These are phyloP conservation scores for Spermophilus dauricus DNA, from an alignment of 2,113 vertebrate genomes.

Conservation along the genomic window DNA sequence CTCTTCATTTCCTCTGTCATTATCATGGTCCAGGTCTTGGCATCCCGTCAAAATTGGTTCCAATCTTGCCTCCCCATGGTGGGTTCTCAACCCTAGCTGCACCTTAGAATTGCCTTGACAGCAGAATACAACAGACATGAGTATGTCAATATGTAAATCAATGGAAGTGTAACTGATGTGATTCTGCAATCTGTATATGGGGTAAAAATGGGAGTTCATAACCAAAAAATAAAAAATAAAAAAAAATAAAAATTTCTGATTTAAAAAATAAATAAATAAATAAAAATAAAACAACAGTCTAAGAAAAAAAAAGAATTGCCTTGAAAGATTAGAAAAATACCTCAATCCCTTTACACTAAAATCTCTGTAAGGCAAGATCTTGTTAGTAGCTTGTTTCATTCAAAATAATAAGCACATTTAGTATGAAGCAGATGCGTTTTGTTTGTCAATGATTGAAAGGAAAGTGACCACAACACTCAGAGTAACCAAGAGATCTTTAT, in stretches of 20 bases:
- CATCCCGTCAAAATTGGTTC: not conserved
- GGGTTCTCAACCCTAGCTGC: not conserved
- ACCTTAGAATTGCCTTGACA: not conserved
- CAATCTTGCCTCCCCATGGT: not conserved
- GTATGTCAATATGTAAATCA: too few species aligned
- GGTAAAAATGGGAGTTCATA: too few species aligned
- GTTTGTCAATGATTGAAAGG: not conserved
- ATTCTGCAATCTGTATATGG: too few species aligned
- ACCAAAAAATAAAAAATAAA: too few species aligned
- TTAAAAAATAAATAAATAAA: too few species aligned
- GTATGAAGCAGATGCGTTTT: not conserved
- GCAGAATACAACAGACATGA: too few species aligned
- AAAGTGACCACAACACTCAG: too few species aligned
- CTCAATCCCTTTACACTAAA: not conserved
- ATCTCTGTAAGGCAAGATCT: not conserved
- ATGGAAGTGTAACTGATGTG: too few species aligned
- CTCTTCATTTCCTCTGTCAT: not conserved
- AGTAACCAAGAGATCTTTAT: too few species aligned
- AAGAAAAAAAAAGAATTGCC: not conserved
- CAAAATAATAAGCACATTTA: conserved; percentile 36
- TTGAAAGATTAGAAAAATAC: not conserved
- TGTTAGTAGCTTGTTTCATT: not conserved
- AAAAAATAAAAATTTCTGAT: too few species aligned
- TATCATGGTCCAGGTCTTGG: not conserved
- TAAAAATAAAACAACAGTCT: too few species aligned